Evolutionary conservation across 2,797 vertebrate genomes (phyloP), one percentile per base, ranked within the genome.

Genomic region (Enteromius trimaculatus): DNA sequence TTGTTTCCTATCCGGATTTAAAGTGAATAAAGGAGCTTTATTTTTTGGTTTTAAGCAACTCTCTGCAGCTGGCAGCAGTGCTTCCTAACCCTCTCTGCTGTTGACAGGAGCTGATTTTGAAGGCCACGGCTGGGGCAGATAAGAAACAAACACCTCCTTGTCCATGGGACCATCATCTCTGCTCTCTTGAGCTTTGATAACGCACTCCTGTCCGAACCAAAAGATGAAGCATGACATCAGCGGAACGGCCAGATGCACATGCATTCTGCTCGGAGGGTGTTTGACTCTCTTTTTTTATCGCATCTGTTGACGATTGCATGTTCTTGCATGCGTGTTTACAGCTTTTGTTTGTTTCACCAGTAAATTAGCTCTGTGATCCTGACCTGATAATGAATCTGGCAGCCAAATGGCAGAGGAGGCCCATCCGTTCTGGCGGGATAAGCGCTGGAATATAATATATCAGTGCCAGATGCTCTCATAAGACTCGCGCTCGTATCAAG

Each of bases 131-230:
- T 65, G 84, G 58, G 83, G 88, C 89, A 88, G 90, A 82, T 83
- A 80, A 84, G 64, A 80, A 37, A 49, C 72, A 69, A 79, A 89
- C 84, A 85, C 86, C 86, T 83, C 65, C 83, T 79, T 79, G 81
- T 85, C 68, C 82, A 79, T 72, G 16, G 83, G 66, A 82, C 65
- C 88, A 65, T 89, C 89, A 89, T 91, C 90, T 72, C 71, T 88
- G 74, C 92, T 92, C 92, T 94, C 92, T 90, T 89, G 89, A 11
- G 88, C 5, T 58, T n/a, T 34, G 94, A 95, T 94, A 95, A 94
- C 91, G 86, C 89, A 26, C 91, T 80, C 85, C 87, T 88, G 87
- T 90, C 74, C 42, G 5, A 85, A 85, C 71, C 74, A 78, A 47
- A 23, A 69, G 44, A 75, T 64, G 47, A 37, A 14, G 26, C 29